These are phyloP conservation scores for Elachura formosa DNA, from an alignment of 2,113 vertebrate genomes.

Conservation along the genomic window DNA sequence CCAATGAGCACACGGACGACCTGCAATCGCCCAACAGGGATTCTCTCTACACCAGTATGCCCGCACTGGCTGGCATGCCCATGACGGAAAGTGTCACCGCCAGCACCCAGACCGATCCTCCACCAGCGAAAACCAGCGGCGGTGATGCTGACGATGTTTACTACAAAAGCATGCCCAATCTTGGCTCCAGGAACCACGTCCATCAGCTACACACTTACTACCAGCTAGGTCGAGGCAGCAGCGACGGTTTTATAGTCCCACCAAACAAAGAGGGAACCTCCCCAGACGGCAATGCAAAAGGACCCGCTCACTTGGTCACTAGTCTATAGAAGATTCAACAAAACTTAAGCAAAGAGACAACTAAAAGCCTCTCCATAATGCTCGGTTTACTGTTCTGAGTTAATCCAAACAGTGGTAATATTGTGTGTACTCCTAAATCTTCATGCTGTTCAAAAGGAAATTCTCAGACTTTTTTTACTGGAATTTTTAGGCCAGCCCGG, in stretches of 20 bases:
- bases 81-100: slow-evolving; percentile 69
- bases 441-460: slow-evolving; percentile 68
- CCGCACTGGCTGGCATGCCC: slow-evolving; percentile 81
- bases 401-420: slow-evolving; percentile 81
- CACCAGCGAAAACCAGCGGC: slow-evolving; percentile 76
- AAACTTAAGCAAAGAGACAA: slow-evolving; percentile 33
- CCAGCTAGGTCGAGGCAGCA: slow-evolving; percentile 95
- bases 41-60: slow-evolving; percentile 96
- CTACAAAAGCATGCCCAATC: slow-evolving; percentile 99
- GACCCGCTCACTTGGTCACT: slow-evolving; percentile 93
- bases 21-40: slow-evolving; percentile 87
- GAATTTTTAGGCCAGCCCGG: slow-evolving; percentile 74
- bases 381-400: slow-evolving; percentile 74
- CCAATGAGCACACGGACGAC: slow-evolving; percentile 89
- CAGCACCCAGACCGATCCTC: slow-evolving; percentile 83
- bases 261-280: slow-evolving; percentile 87
- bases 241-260: slow-evolving; percentile 91
- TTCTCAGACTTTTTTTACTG: slow-evolving; percentile 72
- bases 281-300: slow-evolving; percentile 79
- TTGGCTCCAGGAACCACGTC: slow-evolving; percentile 90
- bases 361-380: slow-evolving; percentile 21
- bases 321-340: slow-evolving; percentile 87
- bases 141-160: slow-evolving; percentile 88
- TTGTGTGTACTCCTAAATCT: slow-evolving; percentile 80
- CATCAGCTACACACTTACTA: slow-evolving; percentile 96